phyloP scores from a whole-genome alignment of 2,888 invertebrate species.

The Teinopalpus imperialis region DNA sequence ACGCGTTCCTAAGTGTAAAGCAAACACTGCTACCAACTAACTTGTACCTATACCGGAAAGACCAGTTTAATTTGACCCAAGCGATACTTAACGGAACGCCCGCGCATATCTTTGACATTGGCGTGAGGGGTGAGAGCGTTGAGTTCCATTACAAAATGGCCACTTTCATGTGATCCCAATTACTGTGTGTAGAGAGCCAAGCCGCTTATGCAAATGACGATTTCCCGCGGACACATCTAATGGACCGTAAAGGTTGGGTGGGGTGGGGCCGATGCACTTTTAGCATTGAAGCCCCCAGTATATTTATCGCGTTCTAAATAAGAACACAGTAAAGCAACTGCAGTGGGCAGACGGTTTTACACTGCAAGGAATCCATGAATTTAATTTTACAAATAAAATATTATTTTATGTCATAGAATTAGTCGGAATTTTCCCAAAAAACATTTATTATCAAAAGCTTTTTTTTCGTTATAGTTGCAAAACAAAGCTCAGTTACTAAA shows the following conservation, averaged over 20 bases:
- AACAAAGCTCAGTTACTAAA: too few relatives aligned
- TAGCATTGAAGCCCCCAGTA: conserved; percentile 34
- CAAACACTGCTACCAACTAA: conserved; percentile 70
- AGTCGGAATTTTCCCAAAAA: too few relatives aligned
- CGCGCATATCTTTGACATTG: conserved; percentile 31
- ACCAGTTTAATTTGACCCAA: conserved; percentile 48
- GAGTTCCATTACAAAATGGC: conserved; percentile 53
- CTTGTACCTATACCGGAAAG: conserved; percentile 60
- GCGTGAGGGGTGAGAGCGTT: conserved; percentile 34
- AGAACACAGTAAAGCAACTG: conserved; percentile 5
- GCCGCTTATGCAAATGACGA: conserved; percentile 81
- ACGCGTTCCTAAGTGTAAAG: conserved; percentile 69
- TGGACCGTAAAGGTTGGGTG: conserved; percentile 58
- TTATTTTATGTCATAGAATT: too few relatives aligned
- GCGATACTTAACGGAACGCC: conserved; percentile 31
- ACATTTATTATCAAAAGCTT: too few relatives aligned
- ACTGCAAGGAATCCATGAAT: too few relatives aligned
- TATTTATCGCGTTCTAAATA: conserved; percentile 11
- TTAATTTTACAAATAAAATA: too few relatives aligned
- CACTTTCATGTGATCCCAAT: conserved; percentile 72
- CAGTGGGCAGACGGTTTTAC: background rate
- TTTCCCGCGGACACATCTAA: conserved; percentile 78
- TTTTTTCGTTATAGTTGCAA: too few relatives aligned
- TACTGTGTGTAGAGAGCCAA: conserved; percentile 76
- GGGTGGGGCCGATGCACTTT: conserved; percentile 63